phyloP scores from a whole-genome alignment of 2,888 invertebrate species.

The Amphipoea lucens region DNA sequence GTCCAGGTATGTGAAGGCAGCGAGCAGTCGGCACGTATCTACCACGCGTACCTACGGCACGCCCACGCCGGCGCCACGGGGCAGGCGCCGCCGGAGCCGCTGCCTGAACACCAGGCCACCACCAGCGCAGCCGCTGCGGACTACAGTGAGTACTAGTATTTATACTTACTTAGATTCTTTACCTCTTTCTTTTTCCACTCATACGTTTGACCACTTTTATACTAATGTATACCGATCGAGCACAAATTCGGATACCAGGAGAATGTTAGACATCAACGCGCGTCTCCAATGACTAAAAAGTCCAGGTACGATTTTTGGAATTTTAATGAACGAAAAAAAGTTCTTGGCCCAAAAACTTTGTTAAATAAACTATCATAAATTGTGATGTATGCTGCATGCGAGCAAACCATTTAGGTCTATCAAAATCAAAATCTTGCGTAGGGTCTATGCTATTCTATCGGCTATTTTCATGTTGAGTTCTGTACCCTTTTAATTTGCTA shows the following conservation, averaged over 20 bases:
- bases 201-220: not conserved
- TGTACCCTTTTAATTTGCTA: not conserved
- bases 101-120: conserved; percentile 82
- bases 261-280: conserved; percentile 28
- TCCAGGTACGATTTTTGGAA: too few species aligned
- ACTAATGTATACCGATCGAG: too few species aligned
- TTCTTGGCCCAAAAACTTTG: not conserved
- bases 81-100: conserved; percentile 86
- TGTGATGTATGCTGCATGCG: not conserved
- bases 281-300: not conserved
- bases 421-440: not conserved
- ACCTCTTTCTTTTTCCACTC: too few species aligned
- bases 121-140: conserved; percentile 63
- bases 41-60: conserved; percentile 88
- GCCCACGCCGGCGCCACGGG: conserved; percentile 87
- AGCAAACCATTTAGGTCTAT: not conserved
- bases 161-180: not conserved
- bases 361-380: not conserved
- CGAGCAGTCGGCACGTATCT: conserved; percentile 86
- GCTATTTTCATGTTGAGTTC: not conserved
- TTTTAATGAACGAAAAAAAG: not conserved
- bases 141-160: conserved; percentile 56
- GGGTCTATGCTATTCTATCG: not conserved
- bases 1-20: conserved; percentile 84
- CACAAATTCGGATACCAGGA: too few species aligned